Percentiles rank a stretch among this genome's conserved stretches.
These are phyloP conservation scores for Ooceraea biroi DNA, from an alignment of 1,140 invertebrate genomes.

Conservation along the genomic window DNA sequence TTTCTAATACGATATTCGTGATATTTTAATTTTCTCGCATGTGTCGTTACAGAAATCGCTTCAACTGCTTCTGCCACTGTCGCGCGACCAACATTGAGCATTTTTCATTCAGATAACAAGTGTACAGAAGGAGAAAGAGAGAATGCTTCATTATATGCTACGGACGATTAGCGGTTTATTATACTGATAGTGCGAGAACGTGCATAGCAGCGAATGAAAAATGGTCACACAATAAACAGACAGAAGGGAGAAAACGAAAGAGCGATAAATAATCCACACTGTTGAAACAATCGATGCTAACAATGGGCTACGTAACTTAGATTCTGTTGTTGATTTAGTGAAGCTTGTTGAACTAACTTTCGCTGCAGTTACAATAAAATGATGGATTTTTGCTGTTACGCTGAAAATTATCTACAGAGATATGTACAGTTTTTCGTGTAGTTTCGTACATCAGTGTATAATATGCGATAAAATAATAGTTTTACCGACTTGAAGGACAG, in stretches of 20 bases:
- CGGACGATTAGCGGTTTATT: slow-evolving; percentile 50
- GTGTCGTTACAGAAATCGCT: slow-evolving; percentile 28
- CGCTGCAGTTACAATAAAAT: slow-evolving; percentile 36
- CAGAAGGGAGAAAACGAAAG: slow-evolving; percentile 8
- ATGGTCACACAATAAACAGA: neutral
- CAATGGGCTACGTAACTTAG: slow-evolving; percentile 44
- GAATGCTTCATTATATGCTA: slow-evolving; percentile 32
- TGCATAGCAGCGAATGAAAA: slow-evolving; percentile 23
- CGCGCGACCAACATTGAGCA: slow-evolving; percentile 29
- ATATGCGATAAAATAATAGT: slow-evolving; percentile 47
- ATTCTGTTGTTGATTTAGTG: slow-evolving; percentile 50
- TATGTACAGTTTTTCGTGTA: slow-evolving; percentile 47
- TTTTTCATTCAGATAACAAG: slow-evolving; percentile 45
- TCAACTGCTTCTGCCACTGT: slow-evolving; percentile 15
- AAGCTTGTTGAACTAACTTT: slow-evolving; percentile 57
- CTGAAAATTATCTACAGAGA: slow-evolving; percentile 13
- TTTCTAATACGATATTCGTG: neutral
- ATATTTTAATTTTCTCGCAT: slow-evolving; percentile 30
- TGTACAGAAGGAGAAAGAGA: slow-evolving; percentile 44
- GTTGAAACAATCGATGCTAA: slow-evolving; percentile 29
- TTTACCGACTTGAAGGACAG: slow-evolving; percentile 17
- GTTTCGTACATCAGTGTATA: slow-evolving; percentile 59
- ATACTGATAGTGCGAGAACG: slow-evolving; percentile 30
- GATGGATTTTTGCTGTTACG: slow-evolving; percentile 44
- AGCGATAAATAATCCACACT: slow-evolving; percentile 27